Percentiles rank a stretch among this genome's conserved stretches.
Conservation (phyloP, 2,797 vertebrate species). For the Spea hammondii region DNA sequence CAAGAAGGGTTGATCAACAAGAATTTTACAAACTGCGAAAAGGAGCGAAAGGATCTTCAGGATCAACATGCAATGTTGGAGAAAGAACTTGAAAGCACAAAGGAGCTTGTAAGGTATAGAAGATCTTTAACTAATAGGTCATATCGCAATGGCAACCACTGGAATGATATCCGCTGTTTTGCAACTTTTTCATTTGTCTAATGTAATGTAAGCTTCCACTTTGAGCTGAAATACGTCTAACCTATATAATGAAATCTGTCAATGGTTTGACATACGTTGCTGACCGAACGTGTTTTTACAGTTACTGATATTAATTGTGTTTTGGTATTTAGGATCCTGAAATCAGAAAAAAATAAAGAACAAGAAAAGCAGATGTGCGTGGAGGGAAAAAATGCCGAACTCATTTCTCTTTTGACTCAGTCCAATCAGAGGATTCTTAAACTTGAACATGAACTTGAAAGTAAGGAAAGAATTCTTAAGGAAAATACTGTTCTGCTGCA, state of each 20-base stretch:
- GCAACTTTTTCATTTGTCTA: too few relatives aligned
- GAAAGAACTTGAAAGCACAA: slow-evolving; percentile 64
- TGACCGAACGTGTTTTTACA: too few relatives aligned
- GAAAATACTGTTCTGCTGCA: slow-evolving; percentile 67
- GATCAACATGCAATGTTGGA: slow-evolving; percentile 66
- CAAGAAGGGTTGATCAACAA: slow-evolving; percentile 65
- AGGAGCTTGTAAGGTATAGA: slow-evolving; percentile 69
- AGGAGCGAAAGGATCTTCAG: slow-evolving; percentile 66
- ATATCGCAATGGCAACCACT: too few relatives aligned
- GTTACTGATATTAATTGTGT: background rate
- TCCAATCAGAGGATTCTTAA: slow-evolving; percentile 63
- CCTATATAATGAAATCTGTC: too few relatives aligned
- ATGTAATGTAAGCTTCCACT: too few relatives aligned
- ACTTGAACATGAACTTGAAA: slow-evolving; percentile 72
- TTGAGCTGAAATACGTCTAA: too few relatives aligned
- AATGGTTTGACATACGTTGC: too few relatives aligned
- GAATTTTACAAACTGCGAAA: slow-evolving; percentile 65
- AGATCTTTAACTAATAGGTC: background rate
- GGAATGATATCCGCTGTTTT: too few relatives aligned
- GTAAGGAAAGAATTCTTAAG: slow-evolving; percentile 62
- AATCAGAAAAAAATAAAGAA: slow-evolving; percentile 66
- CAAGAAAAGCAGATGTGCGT: slow-evolving; percentile 63
- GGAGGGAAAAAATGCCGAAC: slow-evolving; percentile 66
- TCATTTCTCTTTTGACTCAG: slow-evolving; percentile 67
- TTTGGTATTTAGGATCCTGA: slow-evolving; percentile 66